Conservation (phyloP, 2,888 invertebrate genomes). For the Patella depressa region DNA sequence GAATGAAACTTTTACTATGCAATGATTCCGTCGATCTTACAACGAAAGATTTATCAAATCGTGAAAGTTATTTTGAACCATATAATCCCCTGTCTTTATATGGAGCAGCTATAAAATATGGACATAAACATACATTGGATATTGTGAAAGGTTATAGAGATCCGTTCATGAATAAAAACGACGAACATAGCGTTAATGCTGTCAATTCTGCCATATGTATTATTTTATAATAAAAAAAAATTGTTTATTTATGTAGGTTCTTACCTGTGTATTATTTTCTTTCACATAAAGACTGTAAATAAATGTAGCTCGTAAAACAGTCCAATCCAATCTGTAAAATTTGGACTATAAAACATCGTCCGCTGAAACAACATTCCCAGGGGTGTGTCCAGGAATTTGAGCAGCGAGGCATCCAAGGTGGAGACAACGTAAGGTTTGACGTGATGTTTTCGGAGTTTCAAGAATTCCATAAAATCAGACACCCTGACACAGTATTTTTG, state of each 20-base stretch:
- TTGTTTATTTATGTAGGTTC: not conserved
- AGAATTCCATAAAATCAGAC: too few species aligned
- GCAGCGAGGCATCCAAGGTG: too few species aligned
- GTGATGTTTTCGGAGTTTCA: too few species aligned
- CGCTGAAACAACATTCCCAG: too few species aligned
- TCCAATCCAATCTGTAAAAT: too few species aligned
- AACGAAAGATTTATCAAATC: slow-evolving; percentile 61
- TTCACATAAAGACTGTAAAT: too few species aligned
- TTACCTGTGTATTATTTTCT: too few species aligned
- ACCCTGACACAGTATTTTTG: too few species aligned
- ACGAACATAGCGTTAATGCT: not conserved
- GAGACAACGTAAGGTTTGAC: too few species aligned
- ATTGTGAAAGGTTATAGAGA: slow-evolving; percentile 41
- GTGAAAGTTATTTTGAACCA: slow-evolving; percentile 54
- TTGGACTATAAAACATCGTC: too few species aligned
- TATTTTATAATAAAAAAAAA: slow-evolving; percentile 16
- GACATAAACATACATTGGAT: slow-evolving; percentile 59
- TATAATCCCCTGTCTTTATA: slow-evolving; percentile 58
- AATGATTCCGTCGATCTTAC: slow-evolving; percentile 56
- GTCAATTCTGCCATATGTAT: slow-evolving; percentile 19
- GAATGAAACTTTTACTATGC: slow-evolving; percentile 57
- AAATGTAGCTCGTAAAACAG: too few species aligned
- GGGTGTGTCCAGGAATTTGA: too few species aligned
- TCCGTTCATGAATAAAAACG: not conserved
- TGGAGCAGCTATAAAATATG: slow-evolving; percentile 61